Conservation (phyloP, 1,140 invertebrate species). For the Melanaphis sacchari region DNA sequence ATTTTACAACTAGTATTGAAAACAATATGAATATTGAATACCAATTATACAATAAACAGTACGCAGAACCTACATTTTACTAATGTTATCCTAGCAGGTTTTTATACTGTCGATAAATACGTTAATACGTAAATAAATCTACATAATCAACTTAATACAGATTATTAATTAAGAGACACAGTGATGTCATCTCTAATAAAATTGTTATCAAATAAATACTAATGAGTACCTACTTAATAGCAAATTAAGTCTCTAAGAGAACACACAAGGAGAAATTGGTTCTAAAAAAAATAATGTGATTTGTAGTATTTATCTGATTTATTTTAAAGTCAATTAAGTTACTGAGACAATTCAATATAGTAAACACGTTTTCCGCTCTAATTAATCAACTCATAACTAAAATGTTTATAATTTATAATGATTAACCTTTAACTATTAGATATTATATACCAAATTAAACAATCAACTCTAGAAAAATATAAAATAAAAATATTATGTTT, state of each 20-base stretch:
- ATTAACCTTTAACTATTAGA: not conserved
- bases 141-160: not conserved
- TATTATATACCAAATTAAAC: not conserved
- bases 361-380: not conserved
- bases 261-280: constrained; percentile 1
- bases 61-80: not conserved
- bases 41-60: not conserved
- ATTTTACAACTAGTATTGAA: not conserved
- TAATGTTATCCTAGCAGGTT: not conserved
- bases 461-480: not conserved
- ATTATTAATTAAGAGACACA: not conserved
- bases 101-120: not conserved
- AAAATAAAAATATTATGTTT: not conserved
- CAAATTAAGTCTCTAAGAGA: constrained; percentile 9
- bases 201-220: not conserved
- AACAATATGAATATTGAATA: not conserved
- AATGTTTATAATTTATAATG: not conserved
- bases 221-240: not conserved
- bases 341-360: not conserved
- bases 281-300: not conserved
- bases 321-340: constrained; percentile 1
- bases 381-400: not conserved
- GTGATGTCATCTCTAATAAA: not conserved
- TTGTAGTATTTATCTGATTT: not conserved
- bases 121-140: not conserved